Conservation (phyloP, 2,888 invertebrate species). For the Drosophila parthenogenetica region DNA sequence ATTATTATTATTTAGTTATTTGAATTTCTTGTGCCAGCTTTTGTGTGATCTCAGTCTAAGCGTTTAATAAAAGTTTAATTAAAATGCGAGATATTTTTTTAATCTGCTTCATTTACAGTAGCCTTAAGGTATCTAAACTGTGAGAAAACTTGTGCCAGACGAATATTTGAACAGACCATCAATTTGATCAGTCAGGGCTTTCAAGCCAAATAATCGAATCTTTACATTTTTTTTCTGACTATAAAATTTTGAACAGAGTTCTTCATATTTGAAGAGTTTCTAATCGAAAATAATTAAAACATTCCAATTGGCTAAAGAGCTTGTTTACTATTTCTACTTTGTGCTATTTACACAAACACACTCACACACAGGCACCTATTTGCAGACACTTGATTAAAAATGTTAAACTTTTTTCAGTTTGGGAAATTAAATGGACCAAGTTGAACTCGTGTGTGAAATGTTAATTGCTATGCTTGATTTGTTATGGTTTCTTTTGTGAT, state of each 20-base stretch:
- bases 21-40: conserved; percentile 17
- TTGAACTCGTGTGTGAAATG: conserved; percentile 60
- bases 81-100: conserved; percentile 23
- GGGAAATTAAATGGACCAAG: conserved; percentile 29
- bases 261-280: neutral
- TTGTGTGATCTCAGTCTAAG: conserved; percentile 47
- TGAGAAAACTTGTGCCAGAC: conserved; percentile 56
- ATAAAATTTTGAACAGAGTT: conserved; percentile 14
- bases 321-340: conserved; percentile 13
- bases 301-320: neutral
- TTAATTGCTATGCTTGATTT: conserved; percentile 61
- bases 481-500: conserved; percentile 41
- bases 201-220: conserved; percentile 17
- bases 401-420: conserved; percentile 1
- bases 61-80: conserved; percentile 64
- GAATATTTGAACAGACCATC: conserved; percentile 16
- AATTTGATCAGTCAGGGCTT: conserved; percentile 33
- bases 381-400: too few species aligned
- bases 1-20: neutral
- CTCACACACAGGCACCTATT: neutral
- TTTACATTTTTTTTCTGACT: conserved; percentile 9
- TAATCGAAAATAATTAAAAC: neutral
- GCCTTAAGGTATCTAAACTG: conserved; percentile 58
- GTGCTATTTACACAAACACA: conserved; percentile 40
- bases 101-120: conserved; percentile 25